phyloP scores from a whole-genome alignment of 1,140 invertebrate species.

The Dermatophagoides farinae region DNA sequence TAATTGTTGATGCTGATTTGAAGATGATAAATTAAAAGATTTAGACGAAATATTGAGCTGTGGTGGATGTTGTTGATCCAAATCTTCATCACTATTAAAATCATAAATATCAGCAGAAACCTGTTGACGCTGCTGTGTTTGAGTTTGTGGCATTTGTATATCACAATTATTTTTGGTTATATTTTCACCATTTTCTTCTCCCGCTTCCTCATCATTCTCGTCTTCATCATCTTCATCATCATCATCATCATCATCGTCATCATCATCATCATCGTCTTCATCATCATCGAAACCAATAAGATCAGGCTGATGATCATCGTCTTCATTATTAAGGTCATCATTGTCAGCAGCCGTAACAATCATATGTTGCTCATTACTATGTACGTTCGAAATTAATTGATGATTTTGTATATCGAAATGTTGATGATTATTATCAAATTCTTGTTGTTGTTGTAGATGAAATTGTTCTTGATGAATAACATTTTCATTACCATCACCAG shows the following conservation, averaged over 20 bases:
- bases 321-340: not conserved
- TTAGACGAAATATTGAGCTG: not conserved
- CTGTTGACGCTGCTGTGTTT: too few species aligned
- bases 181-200: not conserved
- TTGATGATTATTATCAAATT: not conserved
- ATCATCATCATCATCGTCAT: not conserved
- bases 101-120: not conserved
- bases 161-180: not conserved
- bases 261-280: not conserved
- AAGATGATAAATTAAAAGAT: too few species aligned
- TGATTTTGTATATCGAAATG: not conserved
- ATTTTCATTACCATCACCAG: not conserved
- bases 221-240: not conserved
- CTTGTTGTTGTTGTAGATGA: not conserved
- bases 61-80: not conserved
- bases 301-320: constrained; percentile 3
- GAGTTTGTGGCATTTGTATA: not conserved
- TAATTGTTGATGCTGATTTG: not conserved
- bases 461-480: not conserved
- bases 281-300: constrained; percentile 5
- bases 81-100: constrained; percentile 2
- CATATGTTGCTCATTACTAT: too few species aligned
- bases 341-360: too few species aligned
- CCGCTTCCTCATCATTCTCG: not conserved
- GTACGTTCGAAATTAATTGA: too few species aligned